Evolutionary conservation across 2,888 invertebrate genomes (phyloP).

Genomic region (Herminia tarsipennalis): DNA sequence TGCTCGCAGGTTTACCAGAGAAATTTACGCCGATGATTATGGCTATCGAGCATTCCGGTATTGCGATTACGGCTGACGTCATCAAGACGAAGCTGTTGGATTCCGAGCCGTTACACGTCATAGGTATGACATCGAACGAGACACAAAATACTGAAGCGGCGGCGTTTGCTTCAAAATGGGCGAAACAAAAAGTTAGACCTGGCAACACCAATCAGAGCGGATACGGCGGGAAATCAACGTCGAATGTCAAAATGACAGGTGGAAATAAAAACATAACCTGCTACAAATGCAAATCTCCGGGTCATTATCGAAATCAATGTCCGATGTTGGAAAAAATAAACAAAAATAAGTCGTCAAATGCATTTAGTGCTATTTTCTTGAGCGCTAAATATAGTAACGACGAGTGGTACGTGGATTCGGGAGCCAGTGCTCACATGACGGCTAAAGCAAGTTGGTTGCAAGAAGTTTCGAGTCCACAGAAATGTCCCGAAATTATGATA

Average conservation of each 20-base stretch:
- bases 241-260: not conserved
- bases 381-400: too few species aligned
- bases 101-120: constrained; percentile 6
- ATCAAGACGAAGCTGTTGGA: constrained; percentile 14
- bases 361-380: too few species aligned
- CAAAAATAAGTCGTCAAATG: too few species aligned
- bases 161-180: constrained; percentile 15
- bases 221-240: not conserved
- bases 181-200: constrained; percentile 6
- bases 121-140: constrained; percentile 7
- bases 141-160: constrained; percentile 14
- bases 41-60: constrained; percentile 8
- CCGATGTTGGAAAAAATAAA: not conserved
- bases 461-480: too few species aligned
- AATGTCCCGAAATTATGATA: too few species aligned
- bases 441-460: too few species aligned
- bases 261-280: constrained; percentile 3
- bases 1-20: constrained; percentile 6
- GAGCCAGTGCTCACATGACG: too few species aligned
- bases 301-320: constrained; percentile 7
- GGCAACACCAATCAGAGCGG: constrained; percentile 2
- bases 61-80: constrained; percentile 6
- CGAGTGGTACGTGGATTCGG: too few species aligned
- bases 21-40: constrained; percentile 16
- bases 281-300: constrained; percentile 13